Conservation (phyloP, 2,888 invertebrate genomes). For the Choreutis nemorana region DNA sequence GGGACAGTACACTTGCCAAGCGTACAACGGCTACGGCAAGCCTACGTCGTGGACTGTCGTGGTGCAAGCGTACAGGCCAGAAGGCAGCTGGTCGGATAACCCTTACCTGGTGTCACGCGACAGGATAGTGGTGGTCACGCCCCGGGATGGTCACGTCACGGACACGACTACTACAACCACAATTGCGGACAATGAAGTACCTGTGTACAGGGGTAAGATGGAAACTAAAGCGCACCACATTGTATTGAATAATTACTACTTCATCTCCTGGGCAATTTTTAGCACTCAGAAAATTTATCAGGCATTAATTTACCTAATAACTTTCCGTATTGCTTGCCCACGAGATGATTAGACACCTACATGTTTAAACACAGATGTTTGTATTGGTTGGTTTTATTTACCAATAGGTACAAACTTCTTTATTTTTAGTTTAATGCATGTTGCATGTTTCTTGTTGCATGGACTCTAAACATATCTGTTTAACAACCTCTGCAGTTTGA, state of each 20-base stretch:
- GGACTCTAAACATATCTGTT: too few relatives aligned
- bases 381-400: too few relatives aligned
- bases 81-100: slow-evolving; percentile 42
- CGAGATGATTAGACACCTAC: too few relatives aligned
- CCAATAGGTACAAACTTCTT: too few relatives aligned
- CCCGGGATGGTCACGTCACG: slow-evolving; percentile 13
- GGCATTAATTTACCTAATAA: too few relatives aligned
- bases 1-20: slow-evolving; percentile 89
- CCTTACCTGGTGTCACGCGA: slow-evolving; percentile 22
- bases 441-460: slow-evolving; percentile 15
- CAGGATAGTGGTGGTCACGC: slow-evolving; percentile 12
- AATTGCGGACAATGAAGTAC: slow-evolving; percentile 19
- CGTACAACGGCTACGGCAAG: slow-evolving; percentile 82
- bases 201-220: slow-evolving; percentile 43
- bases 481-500: too few relatives aligned
- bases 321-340: too few relatives aligned
- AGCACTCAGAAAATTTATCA: too few relatives aligned
- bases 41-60: slow-evolving; percentile 80
- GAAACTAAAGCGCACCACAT: slow-evolving; percentile 7
- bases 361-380: too few relatives aligned
- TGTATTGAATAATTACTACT: neutral
- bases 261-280: neutral
- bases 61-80: slow-evolving; percentile 76
- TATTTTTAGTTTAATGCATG: too few relatives aligned
- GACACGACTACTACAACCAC: slow-evolving; percentile 15